Evolutionary conservation across 2,888 invertebrate genomes (phyloP), one percentile per base, ranked within the genome.

Genomic region (Xestoiulus laeticollis): DNA sequence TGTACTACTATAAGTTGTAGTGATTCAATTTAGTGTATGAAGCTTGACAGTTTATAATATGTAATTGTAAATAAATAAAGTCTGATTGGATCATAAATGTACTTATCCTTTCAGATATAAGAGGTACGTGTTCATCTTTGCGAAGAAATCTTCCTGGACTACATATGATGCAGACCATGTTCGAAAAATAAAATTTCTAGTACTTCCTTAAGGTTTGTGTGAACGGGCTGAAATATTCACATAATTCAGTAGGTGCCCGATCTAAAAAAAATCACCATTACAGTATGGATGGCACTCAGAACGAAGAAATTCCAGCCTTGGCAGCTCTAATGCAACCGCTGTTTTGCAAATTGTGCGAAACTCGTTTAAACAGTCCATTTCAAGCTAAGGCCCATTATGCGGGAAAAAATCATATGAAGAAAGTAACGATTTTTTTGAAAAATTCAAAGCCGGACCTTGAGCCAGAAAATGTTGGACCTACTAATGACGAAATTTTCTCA

Each of bases 351-450:
- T 38, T 85, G 38, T 85, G 85, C 16, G 85, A 85, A 38, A 38
- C 85, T 44, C 38, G 85, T 2, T 85, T 85, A 44, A 85, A 85
- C 44, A 85, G 85, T 38, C 85, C 85, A 19, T 85, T 44, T 43
- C 85, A 85, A 85, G 85, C 85, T 38, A 10, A n/a, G 1, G 85
- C 85, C 5, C 85, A 85, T 85, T 85, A 85, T 85, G 85, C 26
- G 1, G 85, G 85, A n/a, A 85, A 85, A 32, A 85, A 44, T 44
- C 85, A 85, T 38, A 12, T 38, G 38, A 85, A 85, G 38, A 85
- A 85, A 85, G 85, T 44, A 8, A 85, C 33, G 16, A 33, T 19
- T 38, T 85, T 43, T 22, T 14, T 85, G 14, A 10, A 33, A 22
- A 38, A 85, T 5, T n/a, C 12, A 3, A 78, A 78, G 8, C 10